Conservation (phyloP, 2,888 invertebrate species). For the Oscheius sp. region DNA sequence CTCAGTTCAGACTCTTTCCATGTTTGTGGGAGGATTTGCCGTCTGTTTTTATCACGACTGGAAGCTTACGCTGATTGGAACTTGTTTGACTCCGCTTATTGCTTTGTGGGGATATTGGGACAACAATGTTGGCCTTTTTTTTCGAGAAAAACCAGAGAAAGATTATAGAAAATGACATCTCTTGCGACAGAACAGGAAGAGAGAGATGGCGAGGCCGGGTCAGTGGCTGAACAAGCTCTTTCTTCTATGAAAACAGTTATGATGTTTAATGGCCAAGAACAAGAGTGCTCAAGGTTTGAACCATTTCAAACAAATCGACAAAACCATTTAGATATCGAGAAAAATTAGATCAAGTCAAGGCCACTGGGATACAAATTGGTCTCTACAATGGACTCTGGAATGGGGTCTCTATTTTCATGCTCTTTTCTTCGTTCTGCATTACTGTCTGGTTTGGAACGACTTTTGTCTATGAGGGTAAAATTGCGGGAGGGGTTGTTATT, state of each 20-base stretch:
- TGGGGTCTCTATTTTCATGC: slow-evolving; percentile 67
- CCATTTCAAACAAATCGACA: not conserved
- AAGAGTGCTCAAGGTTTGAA: slow-evolving; percentile 40
- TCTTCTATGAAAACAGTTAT: slow-evolving; percentile 10
- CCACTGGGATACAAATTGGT: slow-evolving; percentile 61
- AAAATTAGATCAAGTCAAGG: slow-evolving; percentile 53
- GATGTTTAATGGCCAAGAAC: slow-evolving; percentile 24
- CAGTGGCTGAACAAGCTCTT: slow-evolving; percentile 8
- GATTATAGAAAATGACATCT: slow-evolving; percentile 10
- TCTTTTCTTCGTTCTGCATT: slow-evolving; percentile 69
- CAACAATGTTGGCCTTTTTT: slow-evolving; percentile 38
- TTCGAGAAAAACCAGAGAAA: slow-evolving; percentile 25
- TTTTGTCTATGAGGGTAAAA: slow-evolving; percentile 41
- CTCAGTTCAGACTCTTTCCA: slow-evolving; percentile 46
- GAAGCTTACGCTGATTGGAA: slow-evolving; percentile 65
- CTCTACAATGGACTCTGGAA: slow-evolving; percentile 69
- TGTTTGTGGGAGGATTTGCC: slow-evolving; percentile 33
- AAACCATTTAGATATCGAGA: slow-evolving; percentile 50
- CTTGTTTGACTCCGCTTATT: slow-evolving; percentile 66
- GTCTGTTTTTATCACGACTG: slow-evolving; percentile 59
- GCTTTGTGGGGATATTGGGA: slow-evolving; percentile 47
- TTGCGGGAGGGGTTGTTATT: slow-evolving; percentile 40
- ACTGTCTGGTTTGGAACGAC: slow-evolving; percentile 65
- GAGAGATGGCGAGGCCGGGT: slow-evolving; percentile 1
- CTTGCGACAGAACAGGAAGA: slow-evolving; percentile 30